These are phyloP conservation scores for Chydorus sphaericus DNA, from an alignment of 2,888 invertebrate genomes.

Conservation along the genomic window DNA sequence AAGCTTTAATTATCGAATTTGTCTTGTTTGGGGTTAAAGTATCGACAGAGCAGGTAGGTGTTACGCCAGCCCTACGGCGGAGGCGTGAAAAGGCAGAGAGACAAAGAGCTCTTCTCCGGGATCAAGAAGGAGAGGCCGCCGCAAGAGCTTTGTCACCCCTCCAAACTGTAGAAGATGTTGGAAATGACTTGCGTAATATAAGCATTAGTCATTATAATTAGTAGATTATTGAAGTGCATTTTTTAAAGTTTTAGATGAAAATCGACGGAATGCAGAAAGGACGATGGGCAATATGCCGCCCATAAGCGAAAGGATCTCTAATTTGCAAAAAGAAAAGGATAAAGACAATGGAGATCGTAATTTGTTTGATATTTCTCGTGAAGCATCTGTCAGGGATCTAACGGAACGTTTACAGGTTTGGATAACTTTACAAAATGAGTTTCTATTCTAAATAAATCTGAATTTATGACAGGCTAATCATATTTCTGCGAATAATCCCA, in stretches of 20 bases:
- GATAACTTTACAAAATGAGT: too few species aligned
- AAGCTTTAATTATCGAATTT: constrained; percentile 8
- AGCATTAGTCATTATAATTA: too few species aligned
- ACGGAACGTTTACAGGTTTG: constrained; percentile 38
- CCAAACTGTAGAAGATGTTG: neutral
- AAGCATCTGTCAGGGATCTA: constrained; percentile 75
- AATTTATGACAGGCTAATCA: constrained; percentile 51
- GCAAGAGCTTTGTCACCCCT: constrained; percentile 17
- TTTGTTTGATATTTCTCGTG: constrained; percentile 54
- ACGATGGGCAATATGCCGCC: constrained; percentile 7
- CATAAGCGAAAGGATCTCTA: constrained; percentile 14
- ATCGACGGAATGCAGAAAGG: constrained; percentile 6
- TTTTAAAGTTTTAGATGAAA: constrained; percentile 1
- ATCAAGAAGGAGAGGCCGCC: constrained; percentile 39
- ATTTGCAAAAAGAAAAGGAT: constrained; percentile 20
- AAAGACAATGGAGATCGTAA: constrained; percentile 36
- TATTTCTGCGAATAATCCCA: constrained; percentile 34
- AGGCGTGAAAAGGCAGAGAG: constrained; percentile 68
- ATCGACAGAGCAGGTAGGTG: too few species aligned
- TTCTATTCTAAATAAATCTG: neutral
- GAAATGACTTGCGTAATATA: neutral
- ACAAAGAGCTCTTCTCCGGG: constrained; percentile 67
- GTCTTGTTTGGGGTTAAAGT: constrained; percentile 29
- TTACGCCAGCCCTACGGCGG: constrained; percentile 63
- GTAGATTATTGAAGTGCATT: too few species aligned